Evolutionary conservation across 2,113 vertebrate genomes (phyloP), one percentile per base, ranked within the genome.

Genomic region (Seriola aureovittata): DNA sequence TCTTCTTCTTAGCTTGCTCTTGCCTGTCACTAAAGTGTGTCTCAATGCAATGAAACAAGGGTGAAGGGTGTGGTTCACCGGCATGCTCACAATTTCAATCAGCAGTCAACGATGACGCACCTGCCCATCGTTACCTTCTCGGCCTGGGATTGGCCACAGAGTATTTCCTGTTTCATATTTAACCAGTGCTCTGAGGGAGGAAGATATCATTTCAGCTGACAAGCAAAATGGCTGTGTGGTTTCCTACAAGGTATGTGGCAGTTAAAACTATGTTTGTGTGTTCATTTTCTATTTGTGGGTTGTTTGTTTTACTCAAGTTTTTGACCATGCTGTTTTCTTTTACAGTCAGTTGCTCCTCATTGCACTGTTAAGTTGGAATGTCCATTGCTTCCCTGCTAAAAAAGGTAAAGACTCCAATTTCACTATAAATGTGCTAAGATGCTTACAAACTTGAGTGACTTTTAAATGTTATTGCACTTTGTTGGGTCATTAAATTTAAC

Each of bases 301-400:
- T 34, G 4, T 72, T 3, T 44, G 8, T 46, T 63, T 75, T 3
- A 21, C 1, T 68, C 2, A 16, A 5, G 1, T 17, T 59, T 74
- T 44, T 85, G 25, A 85, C 48, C 0, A 4, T 44, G 34, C 13
- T 68, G 5, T 2, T 79, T 83, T 68, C 25, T 44, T 54, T 58
- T 79, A 3, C 55, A 89, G 87, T 71, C 66, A 64, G 32, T 80
- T 82, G 71, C 38, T 85, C 59, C 55, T 91, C 40, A 1, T 89
- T 89, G 57, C 63, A n/a, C 52, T 89, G 4, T 79, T 80, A 3
- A 38, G 67, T 65, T 80, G 84, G 76, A 75, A 32, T 44, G 86
- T 54, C 36, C 1, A 4, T 52, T 76, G 71, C 42, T 76, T 69
- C 71, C 75, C 86, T 85, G 21, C 21, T 78, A 55, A 21, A 66